Evolutionary conservation across 1,140 invertebrate genomes (phyloP), one percentile per base, ranked within the genome.

Genomic region (Calephelis virginiensis): DNA sequence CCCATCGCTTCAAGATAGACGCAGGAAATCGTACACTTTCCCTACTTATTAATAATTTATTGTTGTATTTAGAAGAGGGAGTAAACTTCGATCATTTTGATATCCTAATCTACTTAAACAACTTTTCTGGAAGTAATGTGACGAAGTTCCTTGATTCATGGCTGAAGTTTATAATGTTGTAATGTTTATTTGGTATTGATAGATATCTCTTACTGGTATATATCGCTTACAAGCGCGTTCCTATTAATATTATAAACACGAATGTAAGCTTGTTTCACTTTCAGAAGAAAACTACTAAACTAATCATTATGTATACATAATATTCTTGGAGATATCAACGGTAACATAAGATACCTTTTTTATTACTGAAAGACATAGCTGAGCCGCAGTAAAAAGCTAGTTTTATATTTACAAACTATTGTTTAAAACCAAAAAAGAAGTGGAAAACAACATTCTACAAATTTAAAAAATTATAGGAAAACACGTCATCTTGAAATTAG

Each of bases 141-240:
- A 56, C 10, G 14, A 59, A 59, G 28, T 59, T 59, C 28, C 37
- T 59, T 59, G 53, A 59, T 38, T 59, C 53, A 59, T 59, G 53
- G 53, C 28, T 59, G 12, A 37, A 38, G 53, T 56, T 53, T 28
- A 14, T 53, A 53, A n/a, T 50, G 49, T 50, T 50, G 17, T 17
- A 9, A 50, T 50, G 13, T 14, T 50, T 50, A 8, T 50, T 17
- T 14, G 17, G 17, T 40, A 7, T 40, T 10, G 50, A 17, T 56
- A 10, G 9, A 17, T 53, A 28, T 53, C 17, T 53, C 8, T 3
- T 13, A 49, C 48, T 49, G 12, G 7, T 17, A 17, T 17, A 17
- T 17, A 1, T 17, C 17, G 17, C 17, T 17, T 17, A 17, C 17
- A 17, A 17, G 3, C 17, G 17, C 17, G 3, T 17, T 17, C 17